These are phyloP conservation scores for Metalampra italica DNA, from an alignment of 2,888 invertebrate species.

Conservation along the genomic window DNA sequence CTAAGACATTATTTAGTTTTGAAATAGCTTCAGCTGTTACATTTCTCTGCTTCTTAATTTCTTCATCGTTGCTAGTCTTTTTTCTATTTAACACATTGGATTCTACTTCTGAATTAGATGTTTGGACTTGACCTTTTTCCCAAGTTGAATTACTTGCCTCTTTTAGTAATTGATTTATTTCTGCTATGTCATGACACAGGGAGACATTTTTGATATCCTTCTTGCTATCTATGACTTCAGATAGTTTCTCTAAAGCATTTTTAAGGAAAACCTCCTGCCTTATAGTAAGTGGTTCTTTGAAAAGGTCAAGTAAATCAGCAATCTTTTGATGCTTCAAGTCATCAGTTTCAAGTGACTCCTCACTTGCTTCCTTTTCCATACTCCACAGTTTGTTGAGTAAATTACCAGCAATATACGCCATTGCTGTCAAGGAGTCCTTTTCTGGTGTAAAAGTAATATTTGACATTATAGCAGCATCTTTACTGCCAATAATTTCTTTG, in stretches of 20 bases:
- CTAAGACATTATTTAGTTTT: constrained; percentile 51
- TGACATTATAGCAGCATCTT: constrained; percentile 44
- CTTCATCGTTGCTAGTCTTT: constrained; percentile 7
- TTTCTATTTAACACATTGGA: background rate
- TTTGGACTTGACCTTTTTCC: constrained; percentile 3
- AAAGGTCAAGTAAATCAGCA: constrained; percentile 54
- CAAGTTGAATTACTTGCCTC: constrained; percentile 11
- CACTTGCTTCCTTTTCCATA: constrained; percentile 52
- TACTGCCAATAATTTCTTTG: constrained; percentile 54
- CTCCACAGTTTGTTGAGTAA: constrained; percentile 66
- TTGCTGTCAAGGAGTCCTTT: constrained; percentile 65
- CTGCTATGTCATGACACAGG: constrained; percentile 46
- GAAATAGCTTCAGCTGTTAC: constrained; percentile 32
- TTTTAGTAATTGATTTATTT: constrained; percentile 22
- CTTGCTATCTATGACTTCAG: constrained; percentile 45
- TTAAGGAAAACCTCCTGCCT: constrained; percentile 61
- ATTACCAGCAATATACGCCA: constrained; percentile 69
- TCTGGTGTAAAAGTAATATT: constrained; percentile 67
- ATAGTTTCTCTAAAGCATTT: constrained; percentile 54
- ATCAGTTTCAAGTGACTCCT: constrained; percentile 50
- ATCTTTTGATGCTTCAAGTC: constrained; percentile 59
- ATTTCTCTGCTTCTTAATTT: constrained; percentile 13
- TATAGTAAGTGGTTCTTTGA: constrained; percentile 60
- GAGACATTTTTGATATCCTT: constrained; percentile 45
- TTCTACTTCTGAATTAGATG: background rate